These are phyloP conservation scores for Agrilus mali DNA, from an alignment of 2,888 invertebrate species.

Conservation along the genomic window DNA sequence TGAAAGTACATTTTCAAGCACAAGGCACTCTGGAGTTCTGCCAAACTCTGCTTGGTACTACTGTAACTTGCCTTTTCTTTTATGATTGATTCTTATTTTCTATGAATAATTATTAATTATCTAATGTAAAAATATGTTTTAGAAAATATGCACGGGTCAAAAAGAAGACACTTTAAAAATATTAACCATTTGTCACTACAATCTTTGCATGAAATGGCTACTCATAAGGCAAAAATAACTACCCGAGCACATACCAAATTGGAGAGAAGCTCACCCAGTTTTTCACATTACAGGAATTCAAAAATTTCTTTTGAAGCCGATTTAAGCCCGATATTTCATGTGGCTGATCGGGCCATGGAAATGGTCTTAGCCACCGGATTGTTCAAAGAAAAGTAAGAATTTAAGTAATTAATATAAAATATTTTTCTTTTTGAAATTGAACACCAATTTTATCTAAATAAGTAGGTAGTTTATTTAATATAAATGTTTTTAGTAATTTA, in stretches of 20 bases:
- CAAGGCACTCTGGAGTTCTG: too few species aligned
- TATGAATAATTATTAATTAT: too few species aligned
- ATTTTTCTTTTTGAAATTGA: background rate
- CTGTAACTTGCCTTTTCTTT: too few species aligned
- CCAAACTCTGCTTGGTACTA: too few species aligned
- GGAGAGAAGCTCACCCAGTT: slow-evolving; percentile 32
- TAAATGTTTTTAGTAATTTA: too few species aligned
- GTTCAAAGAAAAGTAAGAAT: slow-evolving; percentile 34
- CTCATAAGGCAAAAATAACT: slow-evolving; percentile 22
- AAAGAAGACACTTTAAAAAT: slow-evolving; percentile 7
- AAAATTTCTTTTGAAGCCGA: slow-evolving; percentile 28
- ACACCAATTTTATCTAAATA: too few species aligned
- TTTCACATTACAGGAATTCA: slow-evolving; percentile 33
- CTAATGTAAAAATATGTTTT: background rate
- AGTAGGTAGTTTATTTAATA: too few species aligned
- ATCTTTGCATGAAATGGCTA: slow-evolving; percentile 14
- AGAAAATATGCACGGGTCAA: background rate
- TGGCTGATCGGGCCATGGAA: slow-evolving; percentile 37
- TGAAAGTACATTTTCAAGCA: too few species aligned
- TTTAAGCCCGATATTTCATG: slow-evolving; percentile 30
- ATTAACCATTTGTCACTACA: slow-evolving; percentile 5
- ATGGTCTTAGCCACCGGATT: slow-evolving; percentile 39
- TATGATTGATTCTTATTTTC: too few species aligned
- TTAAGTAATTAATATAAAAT: background rate
- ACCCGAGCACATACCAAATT: slow-evolving; percentile 31